These are phyloP conservation scores for Phengaris arion DNA, from an alignment of 2,888 invertebrate genomes.

Conservation along the genomic window DNA sequence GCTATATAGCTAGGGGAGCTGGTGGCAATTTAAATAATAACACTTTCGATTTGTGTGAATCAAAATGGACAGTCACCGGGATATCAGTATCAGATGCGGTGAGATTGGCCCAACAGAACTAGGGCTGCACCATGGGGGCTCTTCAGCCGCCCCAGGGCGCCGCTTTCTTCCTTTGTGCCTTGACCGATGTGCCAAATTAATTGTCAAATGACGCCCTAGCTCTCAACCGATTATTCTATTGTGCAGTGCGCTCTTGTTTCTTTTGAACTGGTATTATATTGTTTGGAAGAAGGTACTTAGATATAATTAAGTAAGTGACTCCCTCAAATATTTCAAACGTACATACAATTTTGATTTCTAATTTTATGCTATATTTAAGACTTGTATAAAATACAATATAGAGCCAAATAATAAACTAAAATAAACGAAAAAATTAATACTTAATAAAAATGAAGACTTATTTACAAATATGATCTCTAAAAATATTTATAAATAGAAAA, in stretches of 20 bases:
- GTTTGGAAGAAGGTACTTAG: neutral
- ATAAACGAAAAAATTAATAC: too few relatives aligned
- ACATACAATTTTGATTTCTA: too few relatives aligned
- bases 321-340: too few relatives aligned
- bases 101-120: conserved; percentile 17
- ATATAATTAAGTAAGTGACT: neutral
- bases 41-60: conserved; percentile 3
- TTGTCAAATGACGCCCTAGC: conserved; percentile 38
- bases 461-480: too few relatives aligned
- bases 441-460: too few relatives aligned
- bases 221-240: conserved; percentile 3
- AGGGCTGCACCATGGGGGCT: conserved; percentile 44
- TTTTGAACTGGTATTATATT: neutral
- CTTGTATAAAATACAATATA: too few relatives aligned
- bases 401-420: too few relatives aligned
- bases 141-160: conserved; percentile 48
- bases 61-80: conserved; percentile 19
- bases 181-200: conserved; percentile 43
- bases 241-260: neutral
- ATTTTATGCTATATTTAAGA: too few relatives aligned
- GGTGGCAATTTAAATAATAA: neutral
- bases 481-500: too few relatives aligned
- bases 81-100: conserved; percentile 16
- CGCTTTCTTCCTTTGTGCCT: conserved; percentile 38
- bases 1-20: neutral